phyloP scores from a whole-genome alignment of 2,888 invertebrate genomes.

The Anagyrus pseudococci region DNA sequence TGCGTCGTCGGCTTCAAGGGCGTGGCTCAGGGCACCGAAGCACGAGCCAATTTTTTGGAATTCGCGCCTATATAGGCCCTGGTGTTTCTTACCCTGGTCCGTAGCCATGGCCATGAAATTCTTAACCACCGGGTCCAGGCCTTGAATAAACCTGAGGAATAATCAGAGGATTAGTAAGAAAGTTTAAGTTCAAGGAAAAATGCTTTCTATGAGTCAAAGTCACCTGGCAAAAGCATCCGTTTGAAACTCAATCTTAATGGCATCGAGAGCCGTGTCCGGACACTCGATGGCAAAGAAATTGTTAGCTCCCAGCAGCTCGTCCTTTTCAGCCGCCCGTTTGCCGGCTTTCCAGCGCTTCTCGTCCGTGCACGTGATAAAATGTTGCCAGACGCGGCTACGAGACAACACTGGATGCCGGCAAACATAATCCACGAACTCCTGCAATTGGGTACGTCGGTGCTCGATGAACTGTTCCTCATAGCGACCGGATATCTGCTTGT shows the following conservation, averaged over 20 bases:
- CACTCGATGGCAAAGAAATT: conserved; percentile 90
- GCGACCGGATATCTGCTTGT: conserved; percentile 96
- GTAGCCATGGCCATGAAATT: conserved; percentile 79
- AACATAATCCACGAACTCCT: conserved; percentile 96
- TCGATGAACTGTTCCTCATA: conserved; percentile 98
- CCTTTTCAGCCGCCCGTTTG: conserved; percentile 93
- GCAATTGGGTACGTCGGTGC: conserved; percentile 90
- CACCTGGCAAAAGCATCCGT: conserved; percentile 78
- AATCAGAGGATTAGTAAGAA: background rate
- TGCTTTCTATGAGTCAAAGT: background rate
- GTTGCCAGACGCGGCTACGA: conserved; percentile 91
- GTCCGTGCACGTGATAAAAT: conserved; percentile 96
- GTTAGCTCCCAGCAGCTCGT: conserved; percentile 87
- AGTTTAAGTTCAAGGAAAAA: background rate
- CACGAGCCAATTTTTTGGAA: conserved; percentile 89
- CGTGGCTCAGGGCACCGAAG: conserved; percentile 82
- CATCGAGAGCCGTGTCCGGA: conserved; percentile 78
- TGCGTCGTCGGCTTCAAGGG: conserved; percentile 81
- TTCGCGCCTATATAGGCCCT: conserved; percentile 86
- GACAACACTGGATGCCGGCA: conserved; percentile 95
- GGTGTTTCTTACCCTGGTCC: conserved; percentile 88
- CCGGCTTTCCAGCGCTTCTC: conserved; percentile 98
- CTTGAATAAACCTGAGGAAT: conserved; percentile 72
- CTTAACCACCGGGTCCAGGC: conserved; percentile 88
- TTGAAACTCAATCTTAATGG: conserved; percentile 76